Evolutionary conservation across 2,888 invertebrate species (phyloP), one percentile per base, ranked within the genome.

Genomic region (Agrypnus murinus): DNA sequence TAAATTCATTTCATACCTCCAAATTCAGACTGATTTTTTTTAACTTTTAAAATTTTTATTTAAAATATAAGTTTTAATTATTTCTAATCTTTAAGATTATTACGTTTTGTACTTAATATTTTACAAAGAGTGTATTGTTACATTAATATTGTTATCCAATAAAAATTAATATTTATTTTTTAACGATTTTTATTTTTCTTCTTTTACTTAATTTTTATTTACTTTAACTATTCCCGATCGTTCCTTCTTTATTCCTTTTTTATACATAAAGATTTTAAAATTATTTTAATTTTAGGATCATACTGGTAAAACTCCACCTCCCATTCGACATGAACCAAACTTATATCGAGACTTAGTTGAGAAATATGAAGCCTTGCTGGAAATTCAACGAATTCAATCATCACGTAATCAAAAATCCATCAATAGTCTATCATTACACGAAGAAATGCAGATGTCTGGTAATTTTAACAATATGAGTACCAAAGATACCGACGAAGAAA

Each of bases 281-380:
- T 48, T 48, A 48, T 68, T 74, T 71, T 72, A 65, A 71, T 79
- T 79, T 62, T 81, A 86, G 86, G 85, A 84, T 8, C 77, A 80
- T 57, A 69, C 75, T 36, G 69, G 63, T 36, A 83, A 84, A 68
- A 73, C 76, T 43, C 77, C 73, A 40, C 73, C 74, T 14, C 75
- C 78, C 3, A 72, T 71, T 63, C 67, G 66, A 53, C 77, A 74
- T 72, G 87, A 87, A 77, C 88, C 88, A 73, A 93, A 93, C 84
- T 92, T 93, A 0, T 95, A 95, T 85, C 89, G 93, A 81, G 93
- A 92, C 66, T 87, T 95, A 77, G 94, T 95, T 60, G 93, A 94
- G 83, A 95, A 95, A 83, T 95, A 95, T 83, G 94, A 95, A 85
- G 94, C 94, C 31, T 87, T 95, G 62, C 86, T 94, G 32, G 92